Percentiles rank a stretch among this genome's conserved stretches.
Conservation (phyloP, 2,888 invertebrate species). For the Pediacus dermestoides region DNA sequence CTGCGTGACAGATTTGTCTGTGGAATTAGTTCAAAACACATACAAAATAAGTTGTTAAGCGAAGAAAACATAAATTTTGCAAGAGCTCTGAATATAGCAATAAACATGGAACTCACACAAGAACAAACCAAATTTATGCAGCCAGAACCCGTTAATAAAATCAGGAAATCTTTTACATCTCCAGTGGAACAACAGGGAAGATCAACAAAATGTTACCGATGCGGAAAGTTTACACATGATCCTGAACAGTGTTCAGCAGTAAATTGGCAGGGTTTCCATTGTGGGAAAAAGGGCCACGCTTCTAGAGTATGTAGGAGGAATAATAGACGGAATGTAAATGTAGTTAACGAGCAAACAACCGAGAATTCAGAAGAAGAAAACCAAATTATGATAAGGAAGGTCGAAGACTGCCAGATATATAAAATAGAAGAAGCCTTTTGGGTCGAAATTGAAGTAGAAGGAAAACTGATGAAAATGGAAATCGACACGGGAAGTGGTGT, state of each 20-base stretch:
- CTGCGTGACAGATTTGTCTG: slow-evolving; percentile 25
- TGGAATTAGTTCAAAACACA: slow-evolving; percentile 24
- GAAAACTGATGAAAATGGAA: slow-evolving; percentile 6
- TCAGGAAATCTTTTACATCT: slow-evolving; percentile 5
- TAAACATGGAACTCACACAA: slow-evolving; percentile 1
- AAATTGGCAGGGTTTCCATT: slow-evolving; percentile 14
- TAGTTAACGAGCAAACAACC: background rate
- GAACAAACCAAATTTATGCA: slow-evolving; percentile 3
- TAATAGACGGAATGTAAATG: slow-evolving; percentile 10
- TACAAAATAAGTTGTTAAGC: slow-evolving; percentile 20
- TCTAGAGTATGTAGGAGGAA: slow-evolving; percentile 14
- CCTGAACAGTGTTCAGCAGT: slow-evolving; percentile 14
- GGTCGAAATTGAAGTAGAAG: slow-evolving; percentile 2
- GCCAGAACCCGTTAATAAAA: slow-evolving; percentile 1
- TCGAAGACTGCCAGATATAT: background rate
- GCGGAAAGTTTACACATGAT: slow-evolving; percentile 8
- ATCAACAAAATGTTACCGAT: slow-evolving; percentile 8
- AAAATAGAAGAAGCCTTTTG: background rate
- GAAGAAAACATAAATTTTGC: slow-evolving; percentile 2
- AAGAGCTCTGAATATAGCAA: slow-evolving; percentile 1
- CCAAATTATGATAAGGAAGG: slow-evolving; percentile 4
- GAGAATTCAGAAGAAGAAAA: too few relatives aligned
- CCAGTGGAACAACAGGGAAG: background rate
- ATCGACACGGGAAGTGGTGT: slow-evolving; percentile 8
- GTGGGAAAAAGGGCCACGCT: slow-evolving; percentile 16